Evolutionary conservation across 53 echinoderm and acorn worm genomes (phyloP).

Genomic region (Holothuria scabra): DNA sequence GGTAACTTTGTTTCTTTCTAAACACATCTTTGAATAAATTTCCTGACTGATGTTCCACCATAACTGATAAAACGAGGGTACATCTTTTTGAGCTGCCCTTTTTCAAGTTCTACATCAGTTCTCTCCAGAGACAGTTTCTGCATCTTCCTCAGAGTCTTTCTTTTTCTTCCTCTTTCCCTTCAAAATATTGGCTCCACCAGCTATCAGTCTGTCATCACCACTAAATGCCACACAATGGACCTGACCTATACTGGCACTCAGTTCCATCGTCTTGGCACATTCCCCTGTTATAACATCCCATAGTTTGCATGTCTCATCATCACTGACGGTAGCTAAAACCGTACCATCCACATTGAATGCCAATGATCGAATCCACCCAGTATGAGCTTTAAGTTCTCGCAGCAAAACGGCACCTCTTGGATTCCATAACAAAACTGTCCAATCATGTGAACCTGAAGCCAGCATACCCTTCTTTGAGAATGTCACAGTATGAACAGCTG

Average conservation of each 20-base stretch:
- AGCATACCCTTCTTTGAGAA: conserved; percentile 93
- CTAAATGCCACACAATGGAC: conserved; percentile 19
- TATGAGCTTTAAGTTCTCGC: conserved; percentile 65
- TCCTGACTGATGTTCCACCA: no score
- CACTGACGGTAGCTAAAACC: conserved; percentile 84
- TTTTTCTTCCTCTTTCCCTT: conserved; percentile 5
- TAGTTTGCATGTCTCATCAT: conserved; percentile 88
- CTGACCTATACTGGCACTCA: conserved; percentile 11
- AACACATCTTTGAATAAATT: no score
- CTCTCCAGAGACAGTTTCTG: no score
- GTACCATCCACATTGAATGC: conserved; percentile 80
- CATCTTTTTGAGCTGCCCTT: no score
- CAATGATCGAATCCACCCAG: conserved; percentile 85
- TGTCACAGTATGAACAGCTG: conserved; percentile 74
- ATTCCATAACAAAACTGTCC: conserved; percentile 85
- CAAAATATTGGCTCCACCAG: conserved; percentile 24
- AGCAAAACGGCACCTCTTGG: conserved; percentile 58
- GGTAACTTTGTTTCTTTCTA: no score
- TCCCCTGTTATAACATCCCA: conserved; percentile 91
- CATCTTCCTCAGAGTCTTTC: not conserved
- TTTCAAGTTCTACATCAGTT: no score
- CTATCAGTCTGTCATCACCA: conserved; percentile 16
- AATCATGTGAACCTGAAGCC: conserved; percentile 92
- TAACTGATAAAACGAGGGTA: no score
- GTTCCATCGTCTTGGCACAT: conserved; percentile 83